phyloP scores from a whole-genome alignment of 2,888 invertebrate species.

The Taphrorychus bicolor region DNA sequence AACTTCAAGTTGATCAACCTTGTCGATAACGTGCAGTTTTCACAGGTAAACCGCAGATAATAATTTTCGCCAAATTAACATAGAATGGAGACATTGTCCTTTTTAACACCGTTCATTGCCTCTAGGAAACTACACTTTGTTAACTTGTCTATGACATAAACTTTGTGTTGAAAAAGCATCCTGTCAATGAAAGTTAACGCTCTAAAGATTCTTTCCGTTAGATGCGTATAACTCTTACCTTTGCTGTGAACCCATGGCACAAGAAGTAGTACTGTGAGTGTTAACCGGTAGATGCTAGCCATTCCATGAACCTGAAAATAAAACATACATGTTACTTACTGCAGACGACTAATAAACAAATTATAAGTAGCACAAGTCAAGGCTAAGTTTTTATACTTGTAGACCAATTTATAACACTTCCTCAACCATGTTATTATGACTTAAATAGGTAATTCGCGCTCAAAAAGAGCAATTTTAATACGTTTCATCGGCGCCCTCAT shows the following conservation, averaged over 20 bases:
- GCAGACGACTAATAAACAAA: background rate
- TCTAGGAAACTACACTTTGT: background rate
- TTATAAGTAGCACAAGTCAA: background rate
- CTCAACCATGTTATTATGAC: background rate
- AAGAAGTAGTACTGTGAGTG: slow-evolving; percentile 42
- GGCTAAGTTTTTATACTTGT: background rate
- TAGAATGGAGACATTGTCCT: slow-evolving; percentile 5
- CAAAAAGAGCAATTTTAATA: background rate
- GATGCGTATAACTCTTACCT: slow-evolving; percentile 43
- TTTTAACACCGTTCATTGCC: slow-evolving; percentile 1
- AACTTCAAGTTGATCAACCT: background rate
- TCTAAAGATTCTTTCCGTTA: background rate
- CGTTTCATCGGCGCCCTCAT: background rate
- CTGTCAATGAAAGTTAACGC: background rate
- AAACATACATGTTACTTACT: slow-evolving; percentile 1
- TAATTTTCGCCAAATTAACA: background rate
- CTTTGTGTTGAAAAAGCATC: background rate
- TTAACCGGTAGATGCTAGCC: slow-evolving; percentile 43
- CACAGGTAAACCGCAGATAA: background rate
- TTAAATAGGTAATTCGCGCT: background rate
- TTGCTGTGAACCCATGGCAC: slow-evolving; percentile 44
- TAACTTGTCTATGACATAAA: background rate
- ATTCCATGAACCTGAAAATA: slow-evolving; percentile 47
- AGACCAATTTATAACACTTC: background rate
- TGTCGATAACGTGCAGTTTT: slow-evolving; percentile 1